Evolutionary conservation across 2,888 invertebrate species (phyloP).

Genomic region (Ophion slaviceki): DNA sequence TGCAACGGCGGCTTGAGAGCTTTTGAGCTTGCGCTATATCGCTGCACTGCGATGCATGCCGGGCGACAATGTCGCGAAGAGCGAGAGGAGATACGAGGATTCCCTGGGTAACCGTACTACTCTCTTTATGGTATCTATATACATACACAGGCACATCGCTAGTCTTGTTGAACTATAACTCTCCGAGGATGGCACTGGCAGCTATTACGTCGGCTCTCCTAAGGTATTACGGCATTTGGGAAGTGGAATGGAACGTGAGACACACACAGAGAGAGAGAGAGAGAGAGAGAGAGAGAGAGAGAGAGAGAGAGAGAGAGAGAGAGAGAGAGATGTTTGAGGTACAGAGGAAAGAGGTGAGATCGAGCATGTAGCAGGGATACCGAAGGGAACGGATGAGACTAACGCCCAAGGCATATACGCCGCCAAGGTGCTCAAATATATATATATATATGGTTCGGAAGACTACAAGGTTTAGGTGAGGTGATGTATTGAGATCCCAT

Average conservation of each 20-base stretch:
- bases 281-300: neutral
- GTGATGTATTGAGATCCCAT: conserved; percentile 84
- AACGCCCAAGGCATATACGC: conserved; percentile 52
- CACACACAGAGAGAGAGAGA: conserved; percentile 29
- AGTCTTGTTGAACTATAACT: conserved; percentile 82
- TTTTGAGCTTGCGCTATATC: conserved; percentile 62
- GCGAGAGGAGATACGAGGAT: conserved; percentile 54
- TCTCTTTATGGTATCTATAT: conserved; percentile 30
- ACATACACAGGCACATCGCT: conserved; percentile 58
- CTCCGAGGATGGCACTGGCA: conserved; percentile 79
- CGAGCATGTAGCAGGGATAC: conserved; percentile 59
- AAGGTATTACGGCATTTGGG: conserved; percentile 82
- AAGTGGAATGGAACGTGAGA: conserved; percentile 58
- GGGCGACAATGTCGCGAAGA: conserved; percentile 62
- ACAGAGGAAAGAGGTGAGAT: conserved; percentile 64
- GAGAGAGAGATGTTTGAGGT: neutral
- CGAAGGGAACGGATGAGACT: conserved; percentile 65
- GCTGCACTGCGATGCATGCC: conserved; percentile 61
- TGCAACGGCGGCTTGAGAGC: conserved; percentile 60
- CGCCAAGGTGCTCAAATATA: conserved; percentile 45
- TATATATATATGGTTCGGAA: conserved; percentile 46
- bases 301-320: conserved; percentile 36
- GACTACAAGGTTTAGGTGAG: conserved; percentile 78
- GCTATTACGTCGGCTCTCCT: conserved; percentile 81
- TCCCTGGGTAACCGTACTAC: conserved; percentile 28